Evolutionary conservation across 1,140 invertebrate genomes (phyloP), one percentile per base, ranked within the genome.

Genomic region (Hypothenemus hampei): DNA sequence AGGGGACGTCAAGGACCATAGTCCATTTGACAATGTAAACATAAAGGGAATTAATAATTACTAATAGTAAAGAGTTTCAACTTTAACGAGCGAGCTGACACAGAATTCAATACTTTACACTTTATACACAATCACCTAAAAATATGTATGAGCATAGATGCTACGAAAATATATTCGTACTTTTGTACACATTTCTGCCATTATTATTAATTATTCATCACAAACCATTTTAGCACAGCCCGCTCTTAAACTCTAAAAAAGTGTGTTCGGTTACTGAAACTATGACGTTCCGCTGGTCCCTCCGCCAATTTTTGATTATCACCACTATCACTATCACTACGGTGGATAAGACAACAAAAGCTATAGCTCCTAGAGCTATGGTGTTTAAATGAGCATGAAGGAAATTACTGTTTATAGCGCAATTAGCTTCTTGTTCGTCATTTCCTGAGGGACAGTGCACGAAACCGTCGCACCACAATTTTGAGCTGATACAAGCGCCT

Each of bases 401-500:
- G 23, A 86, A 74, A 8, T 81, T 81, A 60, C 82, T 80, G 48
- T 79, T 80, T 52, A 84, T 82, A 10, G 84, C 81, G 70, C 86
- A 88, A 63, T 89, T 86, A 15, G 72, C 65, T 61, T 83, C 78
- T 46, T 81, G 80, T 67, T 88, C 85, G 67, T 87, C 86, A 65
- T 80, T 83, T 16, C 84, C 85, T 0, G 83, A 85, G 0, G 85
- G 85, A 68, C 86, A 88, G 58, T 88, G 82, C 3, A 73, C 71
- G 1, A 79, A 72, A 0, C 84, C 84, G 65, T 88, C 85, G 68
- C 86, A 88, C 83, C 85, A 87, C 0, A 88, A 68, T 4, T 80
- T 75, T 0, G 82, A 76, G 57, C 79, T 84, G 57, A 88, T 86
- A 67, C 86, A 88, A 1, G 84, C 85, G 19, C 83, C 79, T 11